Evolutionary conservation across 1,140 invertebrate species (phyloP), one percentile per base, ranked within the genome.

Genomic region (Drosophila nebulosa): DNA sequence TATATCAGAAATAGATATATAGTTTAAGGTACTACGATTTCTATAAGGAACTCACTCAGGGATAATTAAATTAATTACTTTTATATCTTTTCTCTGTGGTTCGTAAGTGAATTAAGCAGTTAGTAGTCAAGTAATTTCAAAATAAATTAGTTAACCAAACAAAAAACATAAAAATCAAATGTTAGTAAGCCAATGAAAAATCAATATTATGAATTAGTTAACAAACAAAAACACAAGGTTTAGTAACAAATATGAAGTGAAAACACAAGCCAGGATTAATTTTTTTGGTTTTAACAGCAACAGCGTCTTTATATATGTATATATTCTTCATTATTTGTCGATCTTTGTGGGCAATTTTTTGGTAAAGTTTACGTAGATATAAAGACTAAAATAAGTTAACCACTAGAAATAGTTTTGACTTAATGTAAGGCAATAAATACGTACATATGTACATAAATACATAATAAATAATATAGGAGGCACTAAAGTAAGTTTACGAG

Each of bases 251-350:
- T 76, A 66, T 64, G 18, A 56, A 80, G 70, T 74, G 79, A 89
- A 89, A 84, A 84, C 84, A 77, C 76, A 79, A 63, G 73, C 75
- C 75, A 78, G 64, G 46, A 73, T 79, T 89, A 75, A 70, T 78
- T 71, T 89, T 89, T 78, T 79, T 10, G 30, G 74, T 73, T 89
- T 90, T 63, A 89, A 80, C 85, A 89, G 86, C 80, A 89, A 89
- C 78, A 74, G 74, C 81, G 16, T 46, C 39, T 46, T 21, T 42
- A 42, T 42, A 68, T 75, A 46, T 66, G 39, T 71, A 57, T 89
- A 79, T 89, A 89, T 86, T 86, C 74, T 67, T 70, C 60, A 52
- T 85, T 64, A 51, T 63, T 64, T 42, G 50, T 67, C 55, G 46
- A 66, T 69, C 67, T 78, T 83, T 63, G 69, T 79, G 64, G 63